A percentile compares a stretch with the other conserved stretches of the same genome.
Evolutionary conservation across 2,797 vertebrate genomes (phyloP).

Genomic region (Capromys pilorides): DNA sequence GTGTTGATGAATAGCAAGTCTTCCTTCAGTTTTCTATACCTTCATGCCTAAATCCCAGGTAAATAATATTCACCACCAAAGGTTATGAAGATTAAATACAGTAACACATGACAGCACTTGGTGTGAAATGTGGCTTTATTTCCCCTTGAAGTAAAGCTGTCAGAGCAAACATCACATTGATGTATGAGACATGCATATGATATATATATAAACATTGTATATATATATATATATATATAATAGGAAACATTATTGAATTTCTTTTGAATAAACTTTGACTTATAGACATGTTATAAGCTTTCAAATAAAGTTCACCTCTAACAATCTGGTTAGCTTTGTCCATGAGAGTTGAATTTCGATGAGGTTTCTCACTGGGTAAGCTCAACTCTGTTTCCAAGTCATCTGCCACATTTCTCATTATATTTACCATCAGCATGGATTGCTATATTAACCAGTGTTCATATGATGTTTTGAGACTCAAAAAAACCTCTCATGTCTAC

Average conservation of each 20-base stretch:
- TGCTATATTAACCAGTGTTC: background rate
- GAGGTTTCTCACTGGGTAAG: background rate
- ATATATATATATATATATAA: background rate
- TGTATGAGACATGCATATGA: conserved; percentile 20
- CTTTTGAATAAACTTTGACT: conserved; percentile 69
- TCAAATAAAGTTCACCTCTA: conserved; percentile 48
- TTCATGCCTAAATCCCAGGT: conserved; percentile 14
- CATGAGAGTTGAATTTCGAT: conserved; percentile 53
- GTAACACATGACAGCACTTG: background rate
- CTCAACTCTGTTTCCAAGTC: background rate
- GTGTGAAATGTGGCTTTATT: conserved; percentile 64
- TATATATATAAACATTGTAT: background rate
- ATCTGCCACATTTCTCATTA: background rate
- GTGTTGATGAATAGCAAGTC: conserved; percentile 1
- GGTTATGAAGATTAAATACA: conserved; percentile 25
- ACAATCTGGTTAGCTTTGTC: background rate
- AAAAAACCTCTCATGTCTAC: background rate
- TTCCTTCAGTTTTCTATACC: conserved; percentile 25
- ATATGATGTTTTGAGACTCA: conserved; percentile 2
- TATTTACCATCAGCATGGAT: background rate
- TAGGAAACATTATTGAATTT: conserved; percentile 40
- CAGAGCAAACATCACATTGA: conserved; percentile 42
- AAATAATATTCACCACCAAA: background rate
- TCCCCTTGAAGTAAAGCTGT: conserved; percentile 67
- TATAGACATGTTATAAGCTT: conserved; percentile 62